phyloP scores from a whole-genome alignment of 2,888 invertebrate species.

The Ernsta delagoae region DNA sequence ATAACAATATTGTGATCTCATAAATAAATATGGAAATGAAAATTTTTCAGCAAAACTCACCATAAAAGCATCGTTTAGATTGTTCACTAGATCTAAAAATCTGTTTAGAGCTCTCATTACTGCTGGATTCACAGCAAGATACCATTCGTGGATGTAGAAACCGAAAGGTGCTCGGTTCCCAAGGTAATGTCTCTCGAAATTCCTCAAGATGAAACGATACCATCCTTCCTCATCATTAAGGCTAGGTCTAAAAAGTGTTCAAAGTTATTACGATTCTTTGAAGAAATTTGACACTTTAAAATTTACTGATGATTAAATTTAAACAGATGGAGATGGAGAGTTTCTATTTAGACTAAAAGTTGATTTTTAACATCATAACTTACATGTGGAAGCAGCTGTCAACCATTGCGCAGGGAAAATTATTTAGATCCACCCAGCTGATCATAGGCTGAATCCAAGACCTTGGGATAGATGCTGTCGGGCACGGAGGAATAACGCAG shows the following conservation, averaged over 20 bases:
- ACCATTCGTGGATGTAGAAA: slow-evolving; percentile 88
- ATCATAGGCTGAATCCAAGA: slow-evolving; percentile 88
- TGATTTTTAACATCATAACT: neutral
- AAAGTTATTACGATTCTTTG: neutral
- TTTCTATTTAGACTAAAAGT: too few species aligned
- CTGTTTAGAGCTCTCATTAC: slow-evolving; percentile 78
- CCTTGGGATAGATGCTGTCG: slow-evolving; percentile 81
- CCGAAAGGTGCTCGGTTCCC: slow-evolving; percentile 88
- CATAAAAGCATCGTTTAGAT: slow-evolving; percentile 84
- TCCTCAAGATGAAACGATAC: slow-evolving; percentile 84
- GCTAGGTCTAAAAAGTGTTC: slow-evolving; percentile 51
- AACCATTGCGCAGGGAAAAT: slow-evolving; percentile 82
- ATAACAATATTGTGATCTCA: too few species aligned
- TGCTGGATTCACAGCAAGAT: slow-evolving; percentile 66
- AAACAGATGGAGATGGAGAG: too few species aligned
- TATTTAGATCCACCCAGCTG: slow-evolving; percentile 72
- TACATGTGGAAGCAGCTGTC: slow-evolving; percentile 79
- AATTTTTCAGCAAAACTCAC: slow-evolving; percentile 61
- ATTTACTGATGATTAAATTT: too few species aligned
- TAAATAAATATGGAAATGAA: neutral
- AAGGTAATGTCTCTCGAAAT: slow-evolving; percentile 87
- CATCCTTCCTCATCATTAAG: slow-evolving; percentile 72
- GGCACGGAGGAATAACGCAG: slow-evolving; percentile 83
- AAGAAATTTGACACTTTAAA: too few species aligned
- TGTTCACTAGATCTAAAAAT: slow-evolving; percentile 84